Evolutionary conservation across 2,888 invertebrate species (phyloP), one percentile per base, ranked within the genome.

Genomic region (Lucinisca nassula): DNA sequence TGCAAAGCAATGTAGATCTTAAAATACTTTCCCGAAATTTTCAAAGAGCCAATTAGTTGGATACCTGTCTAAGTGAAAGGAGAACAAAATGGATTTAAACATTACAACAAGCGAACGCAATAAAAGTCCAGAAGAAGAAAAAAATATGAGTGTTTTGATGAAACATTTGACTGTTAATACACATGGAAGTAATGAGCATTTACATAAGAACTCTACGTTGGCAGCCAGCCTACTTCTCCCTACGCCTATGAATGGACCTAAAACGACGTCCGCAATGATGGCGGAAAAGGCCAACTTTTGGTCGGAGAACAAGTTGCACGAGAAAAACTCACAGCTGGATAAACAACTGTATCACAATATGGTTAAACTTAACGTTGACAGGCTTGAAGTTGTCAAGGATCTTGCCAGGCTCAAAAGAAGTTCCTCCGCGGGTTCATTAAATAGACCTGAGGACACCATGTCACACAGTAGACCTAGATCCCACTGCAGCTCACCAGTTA

Each of bases 241-340:
- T 0, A 58, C 58, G 35, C 77, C 77, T 10, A 61, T 38, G 51
- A 61, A 77, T 10, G 32, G 58, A 0, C 37, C 84, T 17, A 79
- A 84, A 17, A 88, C 88, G 1, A 90, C 86, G 6, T 88, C 90
- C 8, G 78, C 88, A 2, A 80, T 79, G 4, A 79, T 86, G 8
- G 85, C 86, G 3, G 90, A 90, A 76, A 76, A 78, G 32, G 82
- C 82, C 6, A 85, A 86, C 49, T 67, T 82, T 2, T 90, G 90
- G 90, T 77, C 82, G 0, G 90, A 88, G 51, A 80, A 88, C 38
- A 84, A 83, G 72, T 78, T 90, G 1, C 27, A 55, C 30, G 82
- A 86, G 58, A 84, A 49, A 58, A 90, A 79, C 37, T 49, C 49
- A 4, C 61, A 74, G 8, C 77, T 90, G 17, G 90, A 90, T 40